These are phyloP conservation scores for Thamnophis sirtalis DNA, from an alignment of 2,113 vertebrate genomes.

Conservation along the genomic window DNA sequence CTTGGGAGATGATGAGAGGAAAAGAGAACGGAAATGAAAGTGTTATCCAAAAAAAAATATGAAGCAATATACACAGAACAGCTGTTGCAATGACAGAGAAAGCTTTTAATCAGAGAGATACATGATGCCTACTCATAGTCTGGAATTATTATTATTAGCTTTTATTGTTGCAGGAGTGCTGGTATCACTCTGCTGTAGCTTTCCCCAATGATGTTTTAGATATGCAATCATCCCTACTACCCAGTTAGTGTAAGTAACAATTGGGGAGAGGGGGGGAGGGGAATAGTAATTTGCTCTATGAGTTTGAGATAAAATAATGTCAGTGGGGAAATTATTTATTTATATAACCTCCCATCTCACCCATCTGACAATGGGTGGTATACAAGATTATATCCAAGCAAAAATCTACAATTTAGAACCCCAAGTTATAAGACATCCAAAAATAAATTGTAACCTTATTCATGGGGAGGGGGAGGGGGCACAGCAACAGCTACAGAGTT, in stretches of 20 bases:
- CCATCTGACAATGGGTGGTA: not conserved
- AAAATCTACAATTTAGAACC: not conserved
- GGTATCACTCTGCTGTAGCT: not conserved
- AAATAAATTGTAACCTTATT: not conserved
- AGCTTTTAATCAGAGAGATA: rapidly evolving
- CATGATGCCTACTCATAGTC: not conserved
- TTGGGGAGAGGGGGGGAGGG: not conserved
- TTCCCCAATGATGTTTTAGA: not conserved
- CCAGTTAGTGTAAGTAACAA: not conserved
- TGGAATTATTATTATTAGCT: not conserved
- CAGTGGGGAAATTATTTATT: not conserved
- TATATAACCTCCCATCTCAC: not conserved
- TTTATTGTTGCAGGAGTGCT: not conserved
- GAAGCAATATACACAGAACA: constrained; percentile 6
- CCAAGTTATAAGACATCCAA: not conserved
- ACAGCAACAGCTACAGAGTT: not conserved
- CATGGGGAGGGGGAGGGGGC: not conserved
- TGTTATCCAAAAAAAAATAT: not conserved
- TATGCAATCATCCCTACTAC: not conserved
- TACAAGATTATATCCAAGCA: not conserved
- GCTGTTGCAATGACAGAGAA: not conserved
- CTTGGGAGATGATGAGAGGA: constrained; percentile 43
- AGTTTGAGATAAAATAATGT: not conserved
- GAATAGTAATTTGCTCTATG: not conserved
- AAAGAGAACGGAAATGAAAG: constrained; percentile 31